Evolutionary conservation across 1,140 invertebrate genomes (phyloP), one percentile per base, ranked within the genome.

Genomic region (Eueides isabella): DNA sequence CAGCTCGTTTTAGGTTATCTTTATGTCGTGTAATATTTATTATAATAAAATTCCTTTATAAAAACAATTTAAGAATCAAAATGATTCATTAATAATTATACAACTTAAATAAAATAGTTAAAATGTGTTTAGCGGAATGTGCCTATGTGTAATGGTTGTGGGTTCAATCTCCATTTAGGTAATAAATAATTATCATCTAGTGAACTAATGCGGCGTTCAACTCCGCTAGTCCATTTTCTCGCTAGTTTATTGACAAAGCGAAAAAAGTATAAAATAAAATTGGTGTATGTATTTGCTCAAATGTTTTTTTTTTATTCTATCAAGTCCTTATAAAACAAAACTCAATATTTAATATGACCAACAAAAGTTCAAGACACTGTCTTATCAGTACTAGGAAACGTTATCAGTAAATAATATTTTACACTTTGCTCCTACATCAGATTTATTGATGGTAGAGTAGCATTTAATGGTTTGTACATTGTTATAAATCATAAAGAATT

Each of bases 21-120:
- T 65, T 65, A 23, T 26, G n/a, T 35, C 30, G 23, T 65, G n/a
- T 65, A 12, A 65, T 65, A 33, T 65, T 65, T 35, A 19, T 33
- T 28, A 65, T 65, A 19, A 9, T 35, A 16, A 30, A 31, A 31
- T 12, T 23, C 23, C 30, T 30, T 5, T 65, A 33, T 11, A 23
- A 67, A n/a, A 67, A 67, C 38, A 67, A 67, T 41, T 67, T 67
- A 26, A 29, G 68, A 75, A 55, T 33, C 28, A 31, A 28, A 55
- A 30, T 71, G 64, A 67, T 48, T 75, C 63, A 4, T 55, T 44
- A 44, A 6, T 44, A 14, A 12, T 38, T 38, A 38, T 38, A 5
- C 14, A 16, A 4, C 4, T 38, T 38, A 14, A 38, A 38, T 38
- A 38, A 14, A 38, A 33, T 33, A 33, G 11, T 9, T 33, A 33